Percentiles rank a stretch among this genome's conserved stretches.
Evolutionary conservation across 2,113 vertebrate species (phyloP).

Genomic region (Ascaphus truei): DNA sequence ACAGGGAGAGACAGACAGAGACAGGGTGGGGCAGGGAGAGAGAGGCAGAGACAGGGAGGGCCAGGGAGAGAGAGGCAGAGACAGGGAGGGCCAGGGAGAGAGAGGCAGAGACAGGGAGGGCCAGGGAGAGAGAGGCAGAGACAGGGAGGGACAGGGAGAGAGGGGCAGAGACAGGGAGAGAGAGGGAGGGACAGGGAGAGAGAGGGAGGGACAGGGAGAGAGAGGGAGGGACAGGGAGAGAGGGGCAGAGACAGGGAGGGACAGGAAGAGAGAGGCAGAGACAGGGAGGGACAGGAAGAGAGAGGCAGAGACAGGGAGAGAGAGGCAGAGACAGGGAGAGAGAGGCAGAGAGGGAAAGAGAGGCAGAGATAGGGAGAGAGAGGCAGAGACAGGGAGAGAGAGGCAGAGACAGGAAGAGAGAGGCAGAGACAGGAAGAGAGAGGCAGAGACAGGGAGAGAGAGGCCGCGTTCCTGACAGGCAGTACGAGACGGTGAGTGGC

Average conservation of each 20-base stretch:
- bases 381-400: not conserved
- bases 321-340: no score
- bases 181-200: no score
- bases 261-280: not conserved
- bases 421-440: not conserved
- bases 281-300: no score
- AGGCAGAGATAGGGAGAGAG: not conserved
- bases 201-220: not conserved
- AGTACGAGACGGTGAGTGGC: not conserved
- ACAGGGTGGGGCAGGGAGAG: no score
- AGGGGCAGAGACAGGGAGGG: not conserved
- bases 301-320: not conserved
- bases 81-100: no score
- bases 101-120: not conserved
- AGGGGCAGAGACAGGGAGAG: not conserved
- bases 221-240: not conserved
- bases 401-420: conserved; percentile 1
- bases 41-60: not conserved
- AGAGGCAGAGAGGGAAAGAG: no score
- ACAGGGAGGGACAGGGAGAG: not conserved
- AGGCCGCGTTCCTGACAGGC: not conserved
- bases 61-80: no score
- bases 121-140: not conserved
- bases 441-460: not conserved
- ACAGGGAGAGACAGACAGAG: not conserved